Evolutionary conservation across 30 jellyfish, hydroid and myxozoan species (phyloP), one percentile per base, ranked within the genome.

Genomic region (Aurelia aurita complex sp. Pacific): DNA sequence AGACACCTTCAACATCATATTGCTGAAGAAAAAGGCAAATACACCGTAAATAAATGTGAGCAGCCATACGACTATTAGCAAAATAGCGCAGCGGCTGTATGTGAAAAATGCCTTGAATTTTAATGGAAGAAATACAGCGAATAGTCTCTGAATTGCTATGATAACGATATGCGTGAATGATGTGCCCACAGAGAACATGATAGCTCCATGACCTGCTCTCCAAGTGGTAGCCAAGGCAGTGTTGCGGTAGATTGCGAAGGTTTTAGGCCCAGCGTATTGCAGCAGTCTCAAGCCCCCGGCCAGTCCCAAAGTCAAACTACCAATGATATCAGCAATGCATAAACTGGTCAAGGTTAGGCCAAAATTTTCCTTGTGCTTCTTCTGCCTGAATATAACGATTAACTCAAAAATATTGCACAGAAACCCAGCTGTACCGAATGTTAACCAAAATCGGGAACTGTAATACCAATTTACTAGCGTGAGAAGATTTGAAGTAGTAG

Each of bases 361-460:
- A 40, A 77, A 77, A 2, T 61, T 61, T 5, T 67, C 14, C 16
- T 77, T 77, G 35, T 77, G 74, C 77, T 77, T 77, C 32, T 46
- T 63, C 33, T 10, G 42, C 32, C 19, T 34, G 32, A 38, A 17
- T 10, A 77, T 63, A 5, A 43, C n/a, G 12, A 61, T 11, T 43
- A 35, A 18, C 52, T 77, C 87, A 2, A 77, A 42, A 15, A 36
- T 43, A 65, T 77, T 77, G 10, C 53, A 29, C 6, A 77, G 33
- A 1, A 77, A 14, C 10, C 87, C 87, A 4, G 33, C 19, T 10
- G 65, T 16, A 15, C 87, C 87, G 46, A 77, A 77, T 9, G 87
- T 13, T 14, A 77, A 66, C 87, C 87, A 77, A 29, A 33, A 77
- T 10, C 87, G 74, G 16, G 87, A 75, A 38, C 87, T 77, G 87